Conservation (phyloP, 1,140 invertebrate genomes). For the Drosophila nebulosa region DNA sequence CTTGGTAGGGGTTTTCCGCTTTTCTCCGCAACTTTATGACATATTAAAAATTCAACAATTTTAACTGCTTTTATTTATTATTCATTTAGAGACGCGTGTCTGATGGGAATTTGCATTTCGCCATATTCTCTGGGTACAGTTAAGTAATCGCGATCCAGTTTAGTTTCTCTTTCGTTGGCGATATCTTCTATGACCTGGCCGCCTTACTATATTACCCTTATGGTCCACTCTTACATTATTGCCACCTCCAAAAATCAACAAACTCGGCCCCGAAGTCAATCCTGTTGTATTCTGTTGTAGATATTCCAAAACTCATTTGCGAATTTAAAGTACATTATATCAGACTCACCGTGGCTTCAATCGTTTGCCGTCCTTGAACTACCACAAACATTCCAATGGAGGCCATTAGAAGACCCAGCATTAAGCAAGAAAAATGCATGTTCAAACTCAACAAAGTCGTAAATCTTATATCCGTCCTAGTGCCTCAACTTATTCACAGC, state of each 20-base stretch:
- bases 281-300: background rate
- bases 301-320: background rate
- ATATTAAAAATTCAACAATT: constrained; percentile 6
- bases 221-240: no score
- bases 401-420: background rate
- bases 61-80: constrained; percentile 25
- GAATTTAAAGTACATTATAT: no score
- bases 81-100: constrained; percentile 13
- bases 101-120: no score
- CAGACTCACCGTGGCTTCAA: background rate
- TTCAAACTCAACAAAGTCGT: background rate
- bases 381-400: background rate
- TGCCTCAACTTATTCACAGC: background rate
- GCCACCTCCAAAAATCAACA: no score
- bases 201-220: no score
- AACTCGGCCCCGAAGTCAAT: constrained; percentile 1
- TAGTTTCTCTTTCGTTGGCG: no score
- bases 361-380: background rate
- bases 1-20: constrained; percentile 27
- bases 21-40: constrained; percentile 32
- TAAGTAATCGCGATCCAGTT: no score
- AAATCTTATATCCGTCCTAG: background rate
- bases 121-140: no score
- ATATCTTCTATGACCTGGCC: no score
- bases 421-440: background rate